Evolutionary conservation across 2,797 vertebrate species (phyloP).

Genomic region (Coregonus ussuriensis): DNA sequence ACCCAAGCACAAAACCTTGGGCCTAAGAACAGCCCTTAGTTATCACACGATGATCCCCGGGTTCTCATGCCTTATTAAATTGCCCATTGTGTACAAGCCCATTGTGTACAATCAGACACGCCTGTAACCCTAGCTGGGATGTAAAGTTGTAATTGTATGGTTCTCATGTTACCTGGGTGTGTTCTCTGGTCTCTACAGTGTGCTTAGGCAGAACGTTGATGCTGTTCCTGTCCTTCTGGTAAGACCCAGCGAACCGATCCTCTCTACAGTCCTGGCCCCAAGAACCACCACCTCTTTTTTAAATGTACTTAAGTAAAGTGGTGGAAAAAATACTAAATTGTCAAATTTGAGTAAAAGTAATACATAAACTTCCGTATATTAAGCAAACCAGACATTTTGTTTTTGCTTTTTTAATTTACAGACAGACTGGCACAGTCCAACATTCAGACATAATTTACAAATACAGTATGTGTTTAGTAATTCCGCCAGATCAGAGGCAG

Average conservation of each 20-base stretch:
- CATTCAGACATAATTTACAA: no score
- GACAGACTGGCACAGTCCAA: no score
- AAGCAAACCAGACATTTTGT: no score
- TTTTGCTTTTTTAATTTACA: no score
- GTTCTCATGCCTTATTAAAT: no score
- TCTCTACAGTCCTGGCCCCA: slow-evolving; percentile 82
- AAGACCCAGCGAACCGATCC: slow-evolving; percentile 59
- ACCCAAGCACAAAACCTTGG: slow-evolving; percentile 4
- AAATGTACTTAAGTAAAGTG: slow-evolving; percentile 63
- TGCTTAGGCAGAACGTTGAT: slow-evolving; percentile 83
- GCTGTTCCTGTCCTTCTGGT: slow-evolving; percentile 68
- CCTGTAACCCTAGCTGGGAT: neutral
- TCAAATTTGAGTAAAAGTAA: no score
- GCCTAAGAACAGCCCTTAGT: no score
- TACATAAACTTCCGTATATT: no score
- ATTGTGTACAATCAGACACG: neutral
- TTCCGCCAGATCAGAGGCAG: neutral
- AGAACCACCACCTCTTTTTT: slow-evolving; percentile 85
- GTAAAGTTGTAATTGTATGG: neutral
- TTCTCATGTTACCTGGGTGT: slow-evolving; percentile 79
- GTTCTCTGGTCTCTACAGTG: slow-evolving; percentile 81
- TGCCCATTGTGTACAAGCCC: no score
- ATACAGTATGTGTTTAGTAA: no score
- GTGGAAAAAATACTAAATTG: no score
- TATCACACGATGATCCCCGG: no score